Percentiles rank a stretch among this genome's conserved stretches.
phyloP scores from a whole-genome alignment of 2,888 invertebrate species.

The Megaustenia siamemsis region DNA sequence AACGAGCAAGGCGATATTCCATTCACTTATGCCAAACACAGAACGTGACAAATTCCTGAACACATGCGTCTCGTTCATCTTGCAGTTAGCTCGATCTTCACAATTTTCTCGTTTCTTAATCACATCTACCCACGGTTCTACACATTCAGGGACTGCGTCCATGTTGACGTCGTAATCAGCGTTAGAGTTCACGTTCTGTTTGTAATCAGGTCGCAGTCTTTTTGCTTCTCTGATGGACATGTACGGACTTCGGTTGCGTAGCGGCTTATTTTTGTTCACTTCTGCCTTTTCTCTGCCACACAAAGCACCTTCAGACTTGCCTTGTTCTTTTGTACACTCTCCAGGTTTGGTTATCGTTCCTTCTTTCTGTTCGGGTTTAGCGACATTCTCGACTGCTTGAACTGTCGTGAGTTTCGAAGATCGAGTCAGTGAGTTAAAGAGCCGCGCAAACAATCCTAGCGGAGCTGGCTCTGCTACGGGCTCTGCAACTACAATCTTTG shows the following conservation, averaged over 20 bases:
- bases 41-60: not conserved
- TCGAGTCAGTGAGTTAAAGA: not conserved
- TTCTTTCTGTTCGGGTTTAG: not conserved
- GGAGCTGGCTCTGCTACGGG: not conserved
- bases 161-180: not conserved
- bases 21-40: not conserved
- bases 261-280: not conserved
- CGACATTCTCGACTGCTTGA: not conserved
- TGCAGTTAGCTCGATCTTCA: not conserved
- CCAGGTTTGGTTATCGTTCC: not conserved
- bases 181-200: slow-evolving; percentile 14
- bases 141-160: not conserved
- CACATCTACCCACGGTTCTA: not conserved
- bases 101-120: not conserved
- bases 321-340: not conserved
- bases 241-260: not conserved
- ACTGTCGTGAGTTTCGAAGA: not conserved
- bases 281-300: not conserved
- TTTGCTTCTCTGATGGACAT: not conserved
- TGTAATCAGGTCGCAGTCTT: not conserved
- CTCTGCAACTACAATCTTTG: not conserved
- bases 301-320: not conserved
- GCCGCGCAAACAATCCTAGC: not conserved
- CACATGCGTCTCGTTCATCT: not conserved
- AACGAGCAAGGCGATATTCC: not conserved